Base-by-base conservation (phyloP, 2,797 vertebrate genomes). In the Podarcis siculus region DNA sequence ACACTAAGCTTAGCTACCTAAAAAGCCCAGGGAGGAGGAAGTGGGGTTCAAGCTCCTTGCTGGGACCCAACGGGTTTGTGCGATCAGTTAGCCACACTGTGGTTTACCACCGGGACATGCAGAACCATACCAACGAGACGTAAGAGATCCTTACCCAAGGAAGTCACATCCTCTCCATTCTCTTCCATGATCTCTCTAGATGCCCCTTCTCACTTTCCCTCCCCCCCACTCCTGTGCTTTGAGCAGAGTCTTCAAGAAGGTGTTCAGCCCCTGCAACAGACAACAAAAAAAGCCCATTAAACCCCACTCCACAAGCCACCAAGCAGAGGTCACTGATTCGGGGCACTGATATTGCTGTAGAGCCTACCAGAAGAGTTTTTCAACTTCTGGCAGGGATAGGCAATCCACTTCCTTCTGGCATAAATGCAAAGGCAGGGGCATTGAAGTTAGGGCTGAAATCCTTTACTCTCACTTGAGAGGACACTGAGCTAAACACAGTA, bases 111-210 rank as follows among this genome's bases (percentile, higher is more conserved):
- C 19, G 61, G 61, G 61, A 64, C 61, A 64, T 64, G 72, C 30
- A 32, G 67, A 71, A n/a, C 10, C 7, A 13, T 8, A 3, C 30
- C 69, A 71, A n/a, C 4, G 69, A 25, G 1, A 86, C 13, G 10
- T 71, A 86, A 81, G n/a, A 82, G 79, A 85, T 82, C 61, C 88
- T 89, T 89, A 89, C 88, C 88, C 78, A 86, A 42, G 13, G 83
- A 77, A 58, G 39, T 45, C 83, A 89, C 83, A 55, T 89, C 88
- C 35, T 89, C 88, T 8, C 87, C 71, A 23, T 89, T 89, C 72
- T 89, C 88, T 32, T 89, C 88, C 88, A 89, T 89, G 88, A 82
- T 89, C 12, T 82, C 25, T 42, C 61, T 69, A 13, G 79, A 66
- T 10, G 30, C 45, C 32, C 85, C 32, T 72, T 32, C 39, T 61